These are phyloP conservation scores for Platalea minor DNA, from an alignment of 2,797 vertebrate genomes.

Conservation along the genomic window DNA sequence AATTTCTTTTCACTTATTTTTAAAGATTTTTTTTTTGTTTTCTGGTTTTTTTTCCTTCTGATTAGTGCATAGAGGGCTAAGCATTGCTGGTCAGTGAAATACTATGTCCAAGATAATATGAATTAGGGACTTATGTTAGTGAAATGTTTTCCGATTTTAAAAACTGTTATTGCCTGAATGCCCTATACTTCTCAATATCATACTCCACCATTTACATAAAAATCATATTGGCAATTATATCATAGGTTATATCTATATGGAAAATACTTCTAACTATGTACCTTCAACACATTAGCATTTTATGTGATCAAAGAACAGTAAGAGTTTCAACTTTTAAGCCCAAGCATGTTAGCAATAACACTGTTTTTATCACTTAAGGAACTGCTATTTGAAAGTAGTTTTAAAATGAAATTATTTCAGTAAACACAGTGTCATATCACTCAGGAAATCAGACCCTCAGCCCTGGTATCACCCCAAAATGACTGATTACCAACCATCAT, in stretches of 20 bases:
- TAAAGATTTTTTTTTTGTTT: background rate
- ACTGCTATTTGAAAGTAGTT: background rate
- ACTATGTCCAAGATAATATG: background rate
- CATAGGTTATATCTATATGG: background rate
- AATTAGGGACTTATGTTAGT: background rate
- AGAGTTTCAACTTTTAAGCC: background rate
- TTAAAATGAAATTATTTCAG: background rate
- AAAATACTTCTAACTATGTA: background rate
- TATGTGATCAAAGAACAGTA: background rate
- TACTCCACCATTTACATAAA: background rate
- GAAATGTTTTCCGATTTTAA: background rate
- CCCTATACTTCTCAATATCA: background rate
- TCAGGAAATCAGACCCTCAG: background rate
- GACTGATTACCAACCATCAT: background rate
- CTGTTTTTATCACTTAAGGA: background rate
- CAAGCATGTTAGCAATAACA: background rate
- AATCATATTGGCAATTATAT: background rate
- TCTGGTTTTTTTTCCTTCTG: background rate
- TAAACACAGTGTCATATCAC: background rate
- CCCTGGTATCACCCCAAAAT: background rate
- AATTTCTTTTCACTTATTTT: background rate
- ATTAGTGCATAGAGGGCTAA: background rate
- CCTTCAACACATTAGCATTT: background rate
- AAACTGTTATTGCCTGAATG: background rate
- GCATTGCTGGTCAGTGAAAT: background rate